Evolutionary conservation across 1,140 invertebrate species (phyloP).

Genomic region (Pogonomyrmex barbatus): DNA sequence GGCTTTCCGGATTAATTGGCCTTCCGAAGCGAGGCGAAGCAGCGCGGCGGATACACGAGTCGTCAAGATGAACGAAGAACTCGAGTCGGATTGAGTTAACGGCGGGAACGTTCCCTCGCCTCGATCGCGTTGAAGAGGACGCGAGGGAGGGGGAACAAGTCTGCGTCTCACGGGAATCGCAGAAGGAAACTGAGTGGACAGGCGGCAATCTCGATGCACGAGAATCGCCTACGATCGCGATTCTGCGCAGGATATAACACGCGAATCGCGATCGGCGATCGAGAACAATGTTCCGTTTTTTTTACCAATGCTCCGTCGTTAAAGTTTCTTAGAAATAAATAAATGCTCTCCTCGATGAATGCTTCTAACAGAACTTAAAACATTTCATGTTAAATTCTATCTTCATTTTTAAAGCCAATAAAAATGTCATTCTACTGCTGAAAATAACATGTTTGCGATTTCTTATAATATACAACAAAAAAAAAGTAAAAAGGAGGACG

Average conservation of each 20-base stretch:
- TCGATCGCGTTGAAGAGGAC: background rate
- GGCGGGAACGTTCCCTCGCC: background rate
- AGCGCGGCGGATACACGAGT: background rate
- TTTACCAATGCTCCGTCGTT: background rate
- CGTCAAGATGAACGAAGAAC: background rate
- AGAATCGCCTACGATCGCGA: constrained; percentile 36
- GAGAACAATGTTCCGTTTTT: background rate
- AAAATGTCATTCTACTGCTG: background rate
- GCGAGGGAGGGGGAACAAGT: background rate
- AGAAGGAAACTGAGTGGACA: constrained; percentile 33
- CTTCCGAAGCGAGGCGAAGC: background rate
- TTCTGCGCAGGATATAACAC: constrained; percentile 50
- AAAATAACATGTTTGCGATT: background rate
- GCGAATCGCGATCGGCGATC: constrained; percentile 30
- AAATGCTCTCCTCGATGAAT: background rate
- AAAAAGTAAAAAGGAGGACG: background rate
- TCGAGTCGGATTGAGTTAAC: constrained; percentile 22
- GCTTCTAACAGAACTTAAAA: background rate
- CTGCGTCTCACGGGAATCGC: constrained; percentile 30
- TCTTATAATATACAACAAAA: background rate
- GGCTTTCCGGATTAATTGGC: constrained; percentile 11
- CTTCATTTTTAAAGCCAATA: background rate
- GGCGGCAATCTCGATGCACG: background rate
- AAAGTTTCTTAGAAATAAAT: background rate
- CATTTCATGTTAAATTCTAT: background rate